These are phyloP conservation scores for Hyposmocoma kahamanoa DNA, from an alignment of 1,140 invertebrate genomes.

Conservation along the genomic window DNA sequence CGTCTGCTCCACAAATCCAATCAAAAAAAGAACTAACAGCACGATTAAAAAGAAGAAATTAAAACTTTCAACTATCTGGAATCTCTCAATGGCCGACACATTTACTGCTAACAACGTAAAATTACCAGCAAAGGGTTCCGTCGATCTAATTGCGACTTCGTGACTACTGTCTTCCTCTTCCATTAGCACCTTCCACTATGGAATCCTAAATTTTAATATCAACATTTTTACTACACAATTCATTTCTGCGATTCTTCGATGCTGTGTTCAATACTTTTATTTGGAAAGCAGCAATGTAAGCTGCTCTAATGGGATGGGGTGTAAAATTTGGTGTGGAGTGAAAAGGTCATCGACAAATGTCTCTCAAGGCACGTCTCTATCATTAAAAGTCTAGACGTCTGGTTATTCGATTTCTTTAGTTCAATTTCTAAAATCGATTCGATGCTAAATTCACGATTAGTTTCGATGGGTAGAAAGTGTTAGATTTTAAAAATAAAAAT, in stretches of 20 bases:
- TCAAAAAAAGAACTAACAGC: no score
- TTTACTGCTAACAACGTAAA: conserved; percentile 48
- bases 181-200: conserved; percentile 39
- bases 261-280: neutral
- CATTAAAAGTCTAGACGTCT: conserved; percentile 46
- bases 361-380: conserved; percentile 27
- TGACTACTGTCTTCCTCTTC: conserved; percentile 46
- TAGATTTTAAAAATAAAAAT: no score
- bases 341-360: conserved; percentile 15
- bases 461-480: no score
- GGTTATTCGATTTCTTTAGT: no score
- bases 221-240: neutral
- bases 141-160: conserved; percentile 54
- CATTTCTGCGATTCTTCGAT: neutral
- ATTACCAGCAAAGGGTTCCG: conserved; percentile 53
- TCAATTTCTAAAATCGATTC: conserved; percentile 31
- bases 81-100: no score
- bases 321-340: neutral
- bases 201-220: neutral
- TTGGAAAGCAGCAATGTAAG: neutral
- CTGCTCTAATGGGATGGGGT: neutral
- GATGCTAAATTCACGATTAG: no score
- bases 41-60: no score
- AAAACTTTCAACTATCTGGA: no score
- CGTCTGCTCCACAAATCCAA: no score